Evolutionary conservation across 2,797 vertebrate genomes (phyloP), one percentile per base, ranked within the genome.

Genomic region (Tenualosa thibaudeaui): DNA sequence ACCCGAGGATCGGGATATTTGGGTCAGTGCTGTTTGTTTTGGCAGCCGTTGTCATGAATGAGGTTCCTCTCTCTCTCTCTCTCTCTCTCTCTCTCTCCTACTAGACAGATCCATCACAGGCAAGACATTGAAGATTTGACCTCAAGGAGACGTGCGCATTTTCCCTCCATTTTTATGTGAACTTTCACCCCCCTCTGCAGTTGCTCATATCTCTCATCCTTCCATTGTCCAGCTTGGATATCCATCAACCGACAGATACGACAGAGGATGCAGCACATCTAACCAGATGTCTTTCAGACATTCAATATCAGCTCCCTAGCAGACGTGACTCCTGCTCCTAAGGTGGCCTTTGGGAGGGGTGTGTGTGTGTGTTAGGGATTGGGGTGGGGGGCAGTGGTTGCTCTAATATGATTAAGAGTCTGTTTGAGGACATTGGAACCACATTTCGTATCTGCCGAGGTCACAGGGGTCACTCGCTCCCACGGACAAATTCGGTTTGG

Each of bases 1-100:
- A 91, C 90, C 85, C 88, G 82, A 82, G 88, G 90, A 89, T 89
- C 90, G 91, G 92, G 92, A 93, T 93, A 91, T 91, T 94, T 92
- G 90, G 85, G 90, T 87, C 87, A 81, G 88, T 88, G 82, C 81
- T 87, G 83, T 86, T 81, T 46, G 46, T 91, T 91, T 92, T 91
- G 84, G 84, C 82, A 71, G 75, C 19, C 81, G 84, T 60, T 86
- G 83, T 85, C 60, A 65, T 75, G 68, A 22, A 43, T 15, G 17
- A 75, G 37, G 5, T 37, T 75, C 15, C 24, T 13, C 62, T 37
- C 37, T 5, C 15, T 75, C 68, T 43, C 37, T 75, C 10, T 75
- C 68, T 43, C 31, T 7, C 13, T 40, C 68, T 17, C 37, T 22
- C 68, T 37, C 31, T 19, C 68, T 75, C 31, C 37, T 43, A 75